Evolutionary conservation across 2,888 invertebrate genomes (phyloP), one percentile per base, ranked within the genome.

Genomic region (Sarcophaga caerulescens): DNA sequence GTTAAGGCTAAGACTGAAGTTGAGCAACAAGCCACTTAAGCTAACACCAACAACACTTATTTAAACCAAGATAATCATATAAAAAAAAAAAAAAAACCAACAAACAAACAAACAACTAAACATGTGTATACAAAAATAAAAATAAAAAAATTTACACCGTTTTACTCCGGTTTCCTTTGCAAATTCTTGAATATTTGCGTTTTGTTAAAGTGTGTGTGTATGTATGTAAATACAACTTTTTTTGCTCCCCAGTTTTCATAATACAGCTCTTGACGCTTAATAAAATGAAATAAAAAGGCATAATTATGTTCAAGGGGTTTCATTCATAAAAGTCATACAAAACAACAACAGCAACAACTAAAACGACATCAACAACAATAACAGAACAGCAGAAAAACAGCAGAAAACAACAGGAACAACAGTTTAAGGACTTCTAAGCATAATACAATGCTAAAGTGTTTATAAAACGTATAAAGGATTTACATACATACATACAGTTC

Each of bases 331-430:
- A 69, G 44, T 59, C 69, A 63, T 45, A 19, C 2, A 74, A 4
- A 52, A 52, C 17, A 52, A 52, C 17, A 79, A 79, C 69, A 79
- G 70, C 63, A 63, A 60, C 47, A 47, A 4, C 71, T 65, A 47
- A 44, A 47, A 10, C 14, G 14, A 47, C 14, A 3, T 47, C 47
- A 47, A 14, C 47, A 47, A 14, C 47, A 47, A 10, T n/a, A n/a
- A 93, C 93, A 21, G 91, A 47, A 35, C 35, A 6, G 35, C 35
- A 35, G 35, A 10, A 35, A 35, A 35, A 35, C 35, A 19, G n/a
- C 62, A 21, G 21, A n/a, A 60, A 63, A 25, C 25, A 63, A 63
- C 63, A 23, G 25, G 63, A 63, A 63, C 25, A 23, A 23, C 12
- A 25, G 25, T 63, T 12, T 23, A n/a, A 21, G 25, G 25, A 60